phyloP scores from a whole-genome alignment of 1,140 invertebrate genomes.

The Ganaspis sp. region DNA sequence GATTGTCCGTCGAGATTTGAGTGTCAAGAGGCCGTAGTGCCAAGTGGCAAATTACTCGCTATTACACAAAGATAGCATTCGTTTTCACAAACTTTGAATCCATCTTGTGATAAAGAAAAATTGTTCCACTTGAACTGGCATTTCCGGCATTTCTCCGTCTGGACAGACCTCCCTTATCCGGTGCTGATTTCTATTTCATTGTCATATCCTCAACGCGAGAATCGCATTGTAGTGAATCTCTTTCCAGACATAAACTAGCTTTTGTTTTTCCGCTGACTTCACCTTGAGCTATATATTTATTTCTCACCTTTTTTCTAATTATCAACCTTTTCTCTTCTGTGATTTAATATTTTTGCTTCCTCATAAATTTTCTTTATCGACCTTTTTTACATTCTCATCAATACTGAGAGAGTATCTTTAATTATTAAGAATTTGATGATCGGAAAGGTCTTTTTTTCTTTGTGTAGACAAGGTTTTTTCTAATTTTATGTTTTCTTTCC shows the following conservation, averaged over 20 bases:
- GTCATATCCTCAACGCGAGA: background rate
- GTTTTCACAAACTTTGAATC: background rate
- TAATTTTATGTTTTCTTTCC: too few relatives aligned
- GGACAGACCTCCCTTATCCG: slow-evolving; percentile 23
- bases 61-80: background rate
- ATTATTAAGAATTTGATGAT: too few relatives aligned
- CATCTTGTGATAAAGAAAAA: slow-evolving; percentile 13
- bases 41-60: slow-evolving; percentile 13
- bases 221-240: slow-evolving; percentile 6
- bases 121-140: slow-evolving; percentile 7
- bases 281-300: background rate
- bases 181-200: slow-evolving; percentile 18
- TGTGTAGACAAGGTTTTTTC: too few relatives aligned
- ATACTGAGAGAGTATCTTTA: too few relatives aligned
- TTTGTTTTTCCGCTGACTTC: background rate
- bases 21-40: slow-evolving; percentile 8
- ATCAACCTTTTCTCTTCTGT: background rate
- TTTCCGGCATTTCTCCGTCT: background rate
- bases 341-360: background rate
- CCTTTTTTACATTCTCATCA: too few relatives aligned
- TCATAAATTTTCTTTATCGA: too few relatives aligned
- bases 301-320: background rate
- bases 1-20: slow-evolving; percentile 17
- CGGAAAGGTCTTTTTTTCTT: too few relatives aligned
- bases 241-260: background rate